These are phyloP conservation scores for Eupleurogrammus muticus DNA, from an alignment of 2,797 vertebrate species.

Conservation along the genomic window DNA sequence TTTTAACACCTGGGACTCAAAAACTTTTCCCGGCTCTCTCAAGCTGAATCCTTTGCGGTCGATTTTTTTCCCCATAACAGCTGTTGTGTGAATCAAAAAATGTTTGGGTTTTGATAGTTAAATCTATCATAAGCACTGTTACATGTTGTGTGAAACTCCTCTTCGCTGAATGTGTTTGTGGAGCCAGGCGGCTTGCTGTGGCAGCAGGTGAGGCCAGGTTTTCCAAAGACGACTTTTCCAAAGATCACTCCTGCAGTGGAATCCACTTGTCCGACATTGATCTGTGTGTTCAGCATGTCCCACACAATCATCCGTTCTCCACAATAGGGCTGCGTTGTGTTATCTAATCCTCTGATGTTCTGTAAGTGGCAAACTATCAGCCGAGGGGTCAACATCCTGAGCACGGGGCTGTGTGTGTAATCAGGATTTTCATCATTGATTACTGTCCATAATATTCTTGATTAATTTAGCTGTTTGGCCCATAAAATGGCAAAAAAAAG, in stretches of 20 bases:
- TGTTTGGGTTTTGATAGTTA: constrained; percentile 3
- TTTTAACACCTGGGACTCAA: neutral
- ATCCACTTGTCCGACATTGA: neutral
- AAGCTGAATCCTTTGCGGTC: neutral
- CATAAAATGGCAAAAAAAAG: too few species aligned
- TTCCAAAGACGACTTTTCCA: neutral
- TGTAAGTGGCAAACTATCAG: too few species aligned
- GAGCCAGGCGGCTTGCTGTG: neutral
- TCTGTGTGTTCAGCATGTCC: neutral
- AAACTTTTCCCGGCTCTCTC: too few species aligned
- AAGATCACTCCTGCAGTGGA: neutral
- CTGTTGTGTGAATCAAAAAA: constrained; percentile 15
- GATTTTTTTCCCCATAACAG: neutral
- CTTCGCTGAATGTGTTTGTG: neutral
- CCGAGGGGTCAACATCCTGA: neutral
- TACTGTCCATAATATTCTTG: too few species aligned
- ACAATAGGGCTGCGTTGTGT: neutral
- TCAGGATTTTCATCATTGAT: too few species aligned
- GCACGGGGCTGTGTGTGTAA: too few species aligned
- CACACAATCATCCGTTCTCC: neutral
- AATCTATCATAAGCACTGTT: neutral
- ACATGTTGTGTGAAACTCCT: neutral
- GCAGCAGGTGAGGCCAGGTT: neutral
- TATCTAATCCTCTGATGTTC: neutral
- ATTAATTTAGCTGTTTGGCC: too few species aligned